phyloP scores from a whole-genome alignment of 2,888 invertebrate species.

The Drosophila leonis region DNA sequence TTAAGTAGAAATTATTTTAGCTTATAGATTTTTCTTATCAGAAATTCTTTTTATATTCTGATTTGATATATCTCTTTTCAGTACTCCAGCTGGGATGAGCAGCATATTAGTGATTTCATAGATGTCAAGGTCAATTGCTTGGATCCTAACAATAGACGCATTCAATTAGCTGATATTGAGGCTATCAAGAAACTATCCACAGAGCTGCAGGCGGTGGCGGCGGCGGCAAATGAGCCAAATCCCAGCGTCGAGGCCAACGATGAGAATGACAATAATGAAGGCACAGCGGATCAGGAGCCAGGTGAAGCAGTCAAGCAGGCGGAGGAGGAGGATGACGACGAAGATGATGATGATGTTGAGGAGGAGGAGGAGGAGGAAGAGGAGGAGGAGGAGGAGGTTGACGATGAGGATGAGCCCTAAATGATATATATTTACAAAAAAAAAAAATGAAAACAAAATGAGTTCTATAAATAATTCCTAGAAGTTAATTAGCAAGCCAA shows the following conservation, averaged over 20 bases:
- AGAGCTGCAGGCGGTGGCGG: conserved; percentile 50
- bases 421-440: conserved; percentile 28
- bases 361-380: conserved; percentile 56
- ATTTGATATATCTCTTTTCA: conserved; percentile 32
- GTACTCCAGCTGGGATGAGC: conserved; percentile 86
- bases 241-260: conserved; percentile 34
- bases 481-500: conserved; percentile 51
- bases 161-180: conserved; percentile 75
- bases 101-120: conserved; percentile 83
- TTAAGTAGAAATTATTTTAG: no score
- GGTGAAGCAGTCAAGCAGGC: conserved; percentile 9
- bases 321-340: conserved; percentile 6
- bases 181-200: conserved; percentile 67
- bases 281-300: conserved; percentile 26
- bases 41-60: no score
- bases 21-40: no score
- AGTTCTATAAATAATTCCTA: conserved; percentile 41
- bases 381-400: conserved; percentile 29
- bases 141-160: conserved; percentile 81
- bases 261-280: conserved; percentile 45
- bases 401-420: conserved; percentile 28
- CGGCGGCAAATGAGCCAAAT: conserved; percentile 19
- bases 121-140: conserved; percentile 82
- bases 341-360: conserved; percentile 1
- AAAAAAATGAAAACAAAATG: conserved; percentile 3